A percentile compares a stretch with the other conserved stretches of the same genome.
Evolutionary conservation across 1,140 invertebrate genomes (phyloP).

Genomic region (Matsumurasca onukii): DNA sequence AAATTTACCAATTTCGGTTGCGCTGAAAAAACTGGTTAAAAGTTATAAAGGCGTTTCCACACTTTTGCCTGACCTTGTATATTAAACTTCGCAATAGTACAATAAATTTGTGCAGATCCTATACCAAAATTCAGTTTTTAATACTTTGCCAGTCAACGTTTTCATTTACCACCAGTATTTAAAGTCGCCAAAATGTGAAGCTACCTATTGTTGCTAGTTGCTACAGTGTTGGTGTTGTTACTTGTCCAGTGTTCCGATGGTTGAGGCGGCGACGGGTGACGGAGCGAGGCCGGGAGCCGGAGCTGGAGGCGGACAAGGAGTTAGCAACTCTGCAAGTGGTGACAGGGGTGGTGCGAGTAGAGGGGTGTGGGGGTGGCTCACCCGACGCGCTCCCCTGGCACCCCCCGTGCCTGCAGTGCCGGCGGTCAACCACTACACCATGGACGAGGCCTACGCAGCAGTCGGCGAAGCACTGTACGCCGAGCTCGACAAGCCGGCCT

Average conservation of each 20-base stretch:
- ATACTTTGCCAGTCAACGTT: too few relatives aligned
- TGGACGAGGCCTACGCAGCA: slow-evolving; percentile 61
- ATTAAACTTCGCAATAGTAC: too few relatives aligned
- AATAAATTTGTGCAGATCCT: too few relatives aligned
- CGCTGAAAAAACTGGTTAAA: too few relatives aligned
- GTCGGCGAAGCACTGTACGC: slow-evolving; percentile 63
- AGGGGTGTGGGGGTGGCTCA: slow-evolving; percentile 63
- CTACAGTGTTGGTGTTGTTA: too few relatives aligned
- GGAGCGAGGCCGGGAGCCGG: background rate
- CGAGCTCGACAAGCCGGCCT: slow-evolving; percentile 66
- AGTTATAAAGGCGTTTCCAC: too few relatives aligned
- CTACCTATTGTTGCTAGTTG: too few relatives aligned
- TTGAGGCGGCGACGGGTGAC: slow-evolving; percentile 22
- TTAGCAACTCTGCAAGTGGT: slow-evolving; percentile 11
- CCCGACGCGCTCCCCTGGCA: slow-evolving; percentile 51
- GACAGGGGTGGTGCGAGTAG: slow-evolving; percentile 25
- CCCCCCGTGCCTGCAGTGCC: slow-evolving; percentile 10
- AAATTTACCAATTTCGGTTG: too few relatives aligned
- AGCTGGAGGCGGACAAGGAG: slow-evolving; percentile 27
- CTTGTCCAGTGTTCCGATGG: slow-evolving; percentile 25
- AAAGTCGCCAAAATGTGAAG: too few relatives aligned
- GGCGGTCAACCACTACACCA: slow-evolving; percentile 65
- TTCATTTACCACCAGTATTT: too few relatives aligned
- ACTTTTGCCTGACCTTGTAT: too few relatives aligned
- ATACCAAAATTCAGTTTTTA: too few relatives aligned